These are phyloP conservation scores for Parnassius apollo DNA, from an alignment of 2,888 invertebrate species.

Conservation along the genomic window DNA sequence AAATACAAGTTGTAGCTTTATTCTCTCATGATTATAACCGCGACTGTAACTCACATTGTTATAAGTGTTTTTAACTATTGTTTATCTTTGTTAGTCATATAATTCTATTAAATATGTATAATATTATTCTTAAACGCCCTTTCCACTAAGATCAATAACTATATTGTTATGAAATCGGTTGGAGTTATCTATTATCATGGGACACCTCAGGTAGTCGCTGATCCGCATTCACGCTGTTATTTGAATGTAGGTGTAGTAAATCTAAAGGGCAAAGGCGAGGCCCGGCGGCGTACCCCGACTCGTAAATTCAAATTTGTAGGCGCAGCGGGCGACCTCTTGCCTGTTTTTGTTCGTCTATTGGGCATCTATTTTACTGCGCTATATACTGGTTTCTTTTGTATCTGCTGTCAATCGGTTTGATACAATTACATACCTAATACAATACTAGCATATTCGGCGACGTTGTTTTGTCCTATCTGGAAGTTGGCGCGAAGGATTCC, in stretches of 20 bases:
- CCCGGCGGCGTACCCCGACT: constrained; percentile 51
- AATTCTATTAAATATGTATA: too few relatives aligned
- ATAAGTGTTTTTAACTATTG: too few relatives aligned
- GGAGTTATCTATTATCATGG: constrained; percentile 22
- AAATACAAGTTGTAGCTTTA: too few relatives aligned
- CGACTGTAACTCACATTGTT: too few relatives aligned
- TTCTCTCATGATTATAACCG: too few relatives aligned
- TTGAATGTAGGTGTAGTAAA: constrained; percentile 61
- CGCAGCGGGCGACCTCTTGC: constrained; percentile 75
- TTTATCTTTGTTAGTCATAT: too few relatives aligned
- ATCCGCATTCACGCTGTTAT: constrained; percentile 48
- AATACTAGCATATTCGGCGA: too few relatives aligned
- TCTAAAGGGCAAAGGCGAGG: constrained; percentile 74
- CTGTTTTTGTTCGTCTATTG: constrained; percentile 66
- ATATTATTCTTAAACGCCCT: too few relatives aligned
- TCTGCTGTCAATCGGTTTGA: too few relatives aligned
- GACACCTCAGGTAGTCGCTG: constrained; percentile 21
- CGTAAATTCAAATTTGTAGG: constrained; percentile 70
- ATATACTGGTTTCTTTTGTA: constrained; percentile 38
- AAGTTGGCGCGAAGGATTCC: too few relatives aligned
- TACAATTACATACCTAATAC: too few relatives aligned
- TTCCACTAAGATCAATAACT: constrained; percentile 1
- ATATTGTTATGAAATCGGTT: background rate
- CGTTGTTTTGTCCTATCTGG: too few relatives aligned
- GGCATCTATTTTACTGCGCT: constrained; percentile 61